Percentiles rank a stretch among this genome's conserved stretches.
Evolutionary conservation across 2,888 invertebrate species (phyloP).

Genomic region (Phrixothrix hirtus): DNA sequence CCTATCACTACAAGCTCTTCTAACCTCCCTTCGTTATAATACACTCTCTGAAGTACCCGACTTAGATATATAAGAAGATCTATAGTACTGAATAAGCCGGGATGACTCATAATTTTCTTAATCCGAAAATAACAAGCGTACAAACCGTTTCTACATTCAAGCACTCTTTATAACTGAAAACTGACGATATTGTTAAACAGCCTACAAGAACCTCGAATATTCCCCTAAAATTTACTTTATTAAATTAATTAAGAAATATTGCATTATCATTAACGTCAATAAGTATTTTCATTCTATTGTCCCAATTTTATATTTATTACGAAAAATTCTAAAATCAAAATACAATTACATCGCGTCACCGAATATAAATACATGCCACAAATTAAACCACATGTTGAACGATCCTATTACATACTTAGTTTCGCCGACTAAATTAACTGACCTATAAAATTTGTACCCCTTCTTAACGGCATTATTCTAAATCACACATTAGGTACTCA

Average conservation of each 20-base stretch:
- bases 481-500: no score
- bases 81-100: conserved; percentile 44
- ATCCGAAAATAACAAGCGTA: conserved; percentile 56
- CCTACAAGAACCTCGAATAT: conserved; percentile 8
- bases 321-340: neutral
- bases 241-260: no score
- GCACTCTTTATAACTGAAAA: conserved; percentile 17
- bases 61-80: conserved; percentile 52
- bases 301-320: neutral
- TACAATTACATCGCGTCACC: neutral
- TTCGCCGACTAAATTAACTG: neutral
- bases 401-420: neutral
- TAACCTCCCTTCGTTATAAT: conserved; percentile 43
- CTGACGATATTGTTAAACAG: conserved; percentile 19
- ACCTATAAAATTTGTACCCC: neutral
- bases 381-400: neutral
- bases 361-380: neutral
- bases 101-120: conserved; percentile 56
- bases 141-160: conserved; percentile 26
- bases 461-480: no score
- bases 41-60: conserved; percentile 37
- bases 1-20: conserved; percentile 48
- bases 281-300: neutral
- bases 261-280: no score
- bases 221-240: no score